Conservation (phyloP, 2,113 vertebrate species). For the Riparia riparia region DNA sequence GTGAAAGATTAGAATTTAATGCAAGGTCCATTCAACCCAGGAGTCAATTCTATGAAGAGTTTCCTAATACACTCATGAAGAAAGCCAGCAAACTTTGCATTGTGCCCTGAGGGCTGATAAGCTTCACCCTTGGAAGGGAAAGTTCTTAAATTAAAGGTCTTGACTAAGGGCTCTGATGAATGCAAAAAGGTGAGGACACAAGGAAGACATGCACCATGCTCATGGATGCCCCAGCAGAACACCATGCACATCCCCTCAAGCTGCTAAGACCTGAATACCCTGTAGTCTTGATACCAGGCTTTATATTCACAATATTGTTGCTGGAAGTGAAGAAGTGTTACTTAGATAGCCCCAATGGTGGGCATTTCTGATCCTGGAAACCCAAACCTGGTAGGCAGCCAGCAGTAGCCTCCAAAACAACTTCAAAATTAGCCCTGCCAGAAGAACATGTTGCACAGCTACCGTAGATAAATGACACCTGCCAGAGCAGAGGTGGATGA, state of each 20-base stretch:
- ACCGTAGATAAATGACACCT: background rate
- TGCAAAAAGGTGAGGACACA: background rate
- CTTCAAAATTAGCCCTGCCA: background rate
- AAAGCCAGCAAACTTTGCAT: conserved; percentile 19
- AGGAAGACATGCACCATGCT: background rate
- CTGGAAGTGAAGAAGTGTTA: background rate
- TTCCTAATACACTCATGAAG: background rate
- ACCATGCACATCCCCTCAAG: background rate
- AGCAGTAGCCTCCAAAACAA: background rate
- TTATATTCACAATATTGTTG: background rate
- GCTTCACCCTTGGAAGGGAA: background rate
- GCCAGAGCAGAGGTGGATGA: background rate
- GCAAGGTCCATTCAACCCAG: conserved; percentile 37
- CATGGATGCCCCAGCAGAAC: background rate
- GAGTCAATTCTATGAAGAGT: conserved; percentile 7
- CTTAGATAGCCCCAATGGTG: accelerated
- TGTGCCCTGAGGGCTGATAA: background rate
- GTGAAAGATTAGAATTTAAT: conserved; percentile 44
- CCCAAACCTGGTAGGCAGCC: background rate
- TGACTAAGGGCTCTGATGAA: background rate
- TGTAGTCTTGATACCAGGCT: background rate
- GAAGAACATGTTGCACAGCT: conserved; percentile 14
- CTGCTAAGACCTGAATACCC: background rate
- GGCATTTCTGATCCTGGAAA: background rate
- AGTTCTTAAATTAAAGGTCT: conserved; percentile 47